Evolutionary conservation across 2,888 invertebrate genomes (phyloP).

Genomic region (Lochmaea crataegi): DNA sequence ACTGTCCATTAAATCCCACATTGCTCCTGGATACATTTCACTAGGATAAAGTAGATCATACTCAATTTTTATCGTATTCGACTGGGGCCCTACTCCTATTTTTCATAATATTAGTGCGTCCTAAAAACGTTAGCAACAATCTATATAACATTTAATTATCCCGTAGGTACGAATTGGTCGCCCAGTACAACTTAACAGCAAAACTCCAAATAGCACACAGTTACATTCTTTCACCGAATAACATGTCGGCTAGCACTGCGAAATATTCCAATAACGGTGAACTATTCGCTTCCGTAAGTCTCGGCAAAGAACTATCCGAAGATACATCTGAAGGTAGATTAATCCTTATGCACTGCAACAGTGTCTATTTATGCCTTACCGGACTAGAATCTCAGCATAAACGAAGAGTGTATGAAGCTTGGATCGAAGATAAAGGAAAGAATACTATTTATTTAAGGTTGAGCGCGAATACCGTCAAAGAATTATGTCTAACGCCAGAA

Average conservation of each 20-base stretch:
- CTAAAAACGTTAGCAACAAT: not conserved
- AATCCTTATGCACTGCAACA: slow-evolving; percentile 80
- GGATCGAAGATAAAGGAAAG: slow-evolving; percentile 81
- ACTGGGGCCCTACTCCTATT: no score
- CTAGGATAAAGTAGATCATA: no score
- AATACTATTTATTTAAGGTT: slow-evolving; percentile 78
- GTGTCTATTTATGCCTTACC: slow-evolving; percentile 67
- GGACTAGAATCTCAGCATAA: slow-evolving; percentile 47
- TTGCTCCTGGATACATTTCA: no score
- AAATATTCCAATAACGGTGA: slow-evolving; percentile 83
- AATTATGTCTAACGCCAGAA: slow-evolving; percentile 64
- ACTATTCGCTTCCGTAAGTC: slow-evolving; percentile 78
- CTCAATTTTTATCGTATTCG: no score
- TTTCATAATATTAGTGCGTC: no score
- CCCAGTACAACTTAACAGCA: slow-evolving; percentile 77
- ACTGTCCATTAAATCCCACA: no score
- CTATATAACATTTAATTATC: not conserved
- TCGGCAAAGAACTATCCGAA: slow-evolving; percentile 81
- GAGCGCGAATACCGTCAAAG: slow-evolving; percentile 54
- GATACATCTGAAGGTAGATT: slow-evolving; percentile 85
- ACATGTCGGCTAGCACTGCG: slow-evolving; percentile 76
- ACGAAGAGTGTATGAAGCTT: slow-evolving; percentile 76
- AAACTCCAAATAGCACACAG: slow-evolving; percentile 73
- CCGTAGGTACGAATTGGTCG: slow-evolving; percentile 68
- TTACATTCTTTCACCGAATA: slow-evolving; percentile 77